Evolutionary conservation across 2,113 vertebrate genomes (phyloP), one percentile per base, ranked within the genome.

Genomic region (Condylura cristata): DNA sequence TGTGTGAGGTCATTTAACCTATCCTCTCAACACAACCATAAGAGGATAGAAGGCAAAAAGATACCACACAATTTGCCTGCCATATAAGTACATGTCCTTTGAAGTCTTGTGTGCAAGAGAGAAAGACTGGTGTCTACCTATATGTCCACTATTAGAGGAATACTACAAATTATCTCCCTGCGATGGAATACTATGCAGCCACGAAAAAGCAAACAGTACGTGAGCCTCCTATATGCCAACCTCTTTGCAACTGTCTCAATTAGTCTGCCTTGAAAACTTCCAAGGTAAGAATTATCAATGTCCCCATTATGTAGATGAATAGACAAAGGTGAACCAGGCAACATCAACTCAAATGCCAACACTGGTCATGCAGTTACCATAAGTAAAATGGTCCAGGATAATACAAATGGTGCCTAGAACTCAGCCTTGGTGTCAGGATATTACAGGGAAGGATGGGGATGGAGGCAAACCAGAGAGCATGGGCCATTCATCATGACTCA

Each of bases 11-110:
- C 76, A 81, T 68, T 26, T 8, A 8, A 44, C 24, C 37, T 6
- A 81, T 32, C 22, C 34, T 60, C 66, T 91, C 20, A 26, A 46
- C 41, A 34, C 28, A 37, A 28, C 17, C 65, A 84, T 84, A 86
- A 96, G 46, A 86, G 22, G 11, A 58, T 9, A 82, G 26, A n/a
- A 83, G 46, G n/a, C 24, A 58, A 86, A 86, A 86, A 74, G 68
- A 80, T 20, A 8, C n/a, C 37, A 46, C 41, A 30, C 8, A 56
- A 56, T 56, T 22, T 56, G 16, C 14, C 44, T 34, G 46, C 9
- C 2, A 18, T 44, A 13, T 66, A 44, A 32, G 13, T 6, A 9
- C 58, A 44, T 86, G 46, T 61, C 41, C 7, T 75, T 48, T 89
- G 34, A 61, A 56, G 28, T 18, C 34, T 66, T n/a, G 20, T 70